Evolutionary conservation across 2,888 invertebrate genomes (phyloP).

Genomic region (Hypena proboscidalis): DNA sequence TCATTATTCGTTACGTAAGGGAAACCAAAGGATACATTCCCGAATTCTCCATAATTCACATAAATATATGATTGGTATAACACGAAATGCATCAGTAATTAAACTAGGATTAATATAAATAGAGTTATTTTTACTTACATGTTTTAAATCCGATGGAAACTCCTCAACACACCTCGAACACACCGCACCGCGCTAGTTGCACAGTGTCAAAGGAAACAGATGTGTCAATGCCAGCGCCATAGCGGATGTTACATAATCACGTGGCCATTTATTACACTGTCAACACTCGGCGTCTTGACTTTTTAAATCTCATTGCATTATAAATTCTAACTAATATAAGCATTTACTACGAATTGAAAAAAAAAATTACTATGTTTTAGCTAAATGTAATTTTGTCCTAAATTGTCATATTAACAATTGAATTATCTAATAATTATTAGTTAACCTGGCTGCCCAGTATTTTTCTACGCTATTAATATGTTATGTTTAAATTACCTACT

Average conservation of each 20-base stretch:
- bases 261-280: constrained; percentile 54
- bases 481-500: too few relatives aligned
- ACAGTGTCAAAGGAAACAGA: constrained; percentile 79
- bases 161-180: constrained; percentile 70
- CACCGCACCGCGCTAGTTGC: constrained; percentile 78
- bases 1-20: constrained; percentile 81
- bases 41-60: neutral
- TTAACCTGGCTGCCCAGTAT: too few relatives aligned
- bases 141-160: constrained; percentile 75
- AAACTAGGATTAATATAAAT: neutral
- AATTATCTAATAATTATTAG: too few relatives aligned
- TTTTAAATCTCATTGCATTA: neutral
- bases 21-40: constrained; percentile 36
- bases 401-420: too few relatives aligned
- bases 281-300: constrained; percentile 23
- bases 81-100: constrained; percentile 8
- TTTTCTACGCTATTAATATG: too few relatives aligned
- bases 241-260: constrained; percentile 77
- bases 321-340: neutral
- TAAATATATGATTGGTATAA: neutral
- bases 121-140: constrained; percentile 66
- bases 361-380: too few relatives aligned
- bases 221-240: constrained; percentile 64
- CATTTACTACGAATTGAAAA: neutral
- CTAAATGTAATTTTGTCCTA: too few relatives aligned